Percentiles rank a stretch among this genome's conserved stretches.
Conservation (phyloP, 2,113 vertebrate genomes). For the Diphyllodes magnificus region DNA sequence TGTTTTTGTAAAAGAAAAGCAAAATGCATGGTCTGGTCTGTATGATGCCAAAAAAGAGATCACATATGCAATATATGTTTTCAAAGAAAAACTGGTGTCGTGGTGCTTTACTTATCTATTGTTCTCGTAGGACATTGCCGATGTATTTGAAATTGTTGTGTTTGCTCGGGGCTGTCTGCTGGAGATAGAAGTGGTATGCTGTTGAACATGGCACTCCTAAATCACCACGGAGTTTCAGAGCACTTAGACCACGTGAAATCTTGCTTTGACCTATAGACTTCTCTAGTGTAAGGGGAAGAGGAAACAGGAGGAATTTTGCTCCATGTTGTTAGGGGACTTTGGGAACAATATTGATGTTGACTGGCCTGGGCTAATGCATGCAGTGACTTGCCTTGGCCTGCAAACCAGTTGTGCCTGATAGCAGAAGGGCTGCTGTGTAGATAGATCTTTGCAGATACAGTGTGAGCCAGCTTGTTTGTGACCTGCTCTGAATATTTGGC, state of each 20-base stretch:
- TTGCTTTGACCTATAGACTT: not conserved
- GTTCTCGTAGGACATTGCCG: not conserved
- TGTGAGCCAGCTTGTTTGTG: not conserved
- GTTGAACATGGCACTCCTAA: not conserved
- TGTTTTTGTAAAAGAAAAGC: conserved; percentile 11
- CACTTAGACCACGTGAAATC: not conserved
- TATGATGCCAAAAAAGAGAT: conserved; percentile 26
- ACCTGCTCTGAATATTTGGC: not conserved
- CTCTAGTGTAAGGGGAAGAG: not conserved
- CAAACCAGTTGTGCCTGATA: not conserved
- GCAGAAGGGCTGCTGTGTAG: not conserved
- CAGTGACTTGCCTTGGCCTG: not conserved
- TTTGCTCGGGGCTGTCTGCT: not conserved
- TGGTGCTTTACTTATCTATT: not conserved
- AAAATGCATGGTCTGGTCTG: not conserved
- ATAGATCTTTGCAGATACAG: not conserved
- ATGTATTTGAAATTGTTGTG: not conserved
- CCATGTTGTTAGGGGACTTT: not conserved
- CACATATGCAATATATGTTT: conserved; percentile 20
- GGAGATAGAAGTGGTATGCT: not conserved
- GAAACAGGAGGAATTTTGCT: not conserved
- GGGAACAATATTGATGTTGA: not conserved
- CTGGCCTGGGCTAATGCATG: not conserved
- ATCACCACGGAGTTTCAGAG: not conserved
- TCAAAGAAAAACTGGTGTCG: not conserved